phyloP scores from a whole-genome alignment of 2,888 invertebrate species.

The Prosapia bicincta region DNA sequence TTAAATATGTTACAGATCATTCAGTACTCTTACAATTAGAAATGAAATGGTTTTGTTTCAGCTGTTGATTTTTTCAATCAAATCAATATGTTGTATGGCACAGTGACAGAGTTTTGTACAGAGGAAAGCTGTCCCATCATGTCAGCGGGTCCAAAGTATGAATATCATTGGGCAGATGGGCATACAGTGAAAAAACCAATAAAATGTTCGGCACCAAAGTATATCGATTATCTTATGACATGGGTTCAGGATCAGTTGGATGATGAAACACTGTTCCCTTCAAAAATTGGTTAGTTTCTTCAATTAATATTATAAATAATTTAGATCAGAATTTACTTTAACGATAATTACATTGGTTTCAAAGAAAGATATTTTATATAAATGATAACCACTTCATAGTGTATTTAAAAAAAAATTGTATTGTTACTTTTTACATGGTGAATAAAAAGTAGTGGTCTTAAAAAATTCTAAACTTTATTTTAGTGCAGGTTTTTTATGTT shows the following conservation, averaged over 20 bases:
- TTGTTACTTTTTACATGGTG: no score
- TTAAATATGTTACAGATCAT: no score
- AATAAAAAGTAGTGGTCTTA: no score
- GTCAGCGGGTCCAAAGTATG: slow-evolving; percentile 99
- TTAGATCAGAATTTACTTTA: no score
- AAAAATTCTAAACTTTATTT: no score
- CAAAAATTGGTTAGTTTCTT: slow-evolving; percentile 77
- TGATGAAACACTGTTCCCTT: slow-evolving; percentile 96
- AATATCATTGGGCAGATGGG: slow-evolving; percentile 99
- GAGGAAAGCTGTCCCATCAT: slow-evolving; percentile 96
- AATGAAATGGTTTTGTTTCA: slow-evolving; percentile 57
- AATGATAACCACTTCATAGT: no score
- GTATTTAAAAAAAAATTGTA: no score
- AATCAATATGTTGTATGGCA: slow-evolving; percentile 99
- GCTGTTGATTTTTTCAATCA: slow-evolving; percentile 99
- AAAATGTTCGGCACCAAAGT: slow-evolving; percentile 98
- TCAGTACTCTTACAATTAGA: no score
- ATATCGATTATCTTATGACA: slow-evolving; percentile 99
- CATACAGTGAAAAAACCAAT: slow-evolving; percentile 97
- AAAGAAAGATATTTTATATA: no score
- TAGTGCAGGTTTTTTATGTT: no score
- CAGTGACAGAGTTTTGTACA: slow-evolving; percentile 99
- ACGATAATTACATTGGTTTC: no score
- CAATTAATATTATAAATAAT: no score
- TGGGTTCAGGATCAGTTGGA: slow-evolving; percentile 99